Percentiles rank a stretch among this genome's conserved stretches.
These are phyloP conservation scores for Catostylus mosaicus DNA, from an alignment of 30 jellyfish, hydroid and myxozoan species.

Conservation along the genomic window DNA sequence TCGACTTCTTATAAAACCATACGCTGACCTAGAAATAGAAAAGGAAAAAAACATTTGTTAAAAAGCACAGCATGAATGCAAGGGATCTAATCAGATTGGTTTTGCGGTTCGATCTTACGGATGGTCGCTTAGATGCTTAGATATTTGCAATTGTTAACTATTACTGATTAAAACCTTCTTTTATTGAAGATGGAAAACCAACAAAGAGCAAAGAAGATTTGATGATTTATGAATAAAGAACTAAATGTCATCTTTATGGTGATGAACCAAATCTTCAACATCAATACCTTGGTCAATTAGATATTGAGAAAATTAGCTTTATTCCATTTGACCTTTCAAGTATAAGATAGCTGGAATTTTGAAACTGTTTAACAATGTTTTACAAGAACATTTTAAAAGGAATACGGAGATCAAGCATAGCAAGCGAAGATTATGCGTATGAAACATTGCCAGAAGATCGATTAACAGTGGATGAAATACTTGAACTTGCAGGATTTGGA, in stretches of 20 bases:
- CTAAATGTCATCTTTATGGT: no score
- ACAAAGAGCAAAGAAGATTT: not conserved
- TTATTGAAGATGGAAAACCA: not conserved
- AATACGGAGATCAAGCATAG: conserved; percentile 7
- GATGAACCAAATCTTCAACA: no score
- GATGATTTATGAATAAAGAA: not conserved
- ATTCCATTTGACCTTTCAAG: not conserved
- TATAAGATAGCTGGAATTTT: not conserved
- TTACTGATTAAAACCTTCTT: not conserved
- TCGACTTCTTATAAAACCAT: conserved; percentile 6
- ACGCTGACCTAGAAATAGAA: not conserved
- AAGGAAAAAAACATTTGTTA: not conserved
- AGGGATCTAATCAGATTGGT: not conserved
- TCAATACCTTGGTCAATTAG: no score
- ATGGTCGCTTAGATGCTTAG: not conserved
- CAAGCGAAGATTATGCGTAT: conserved; percentile 41
- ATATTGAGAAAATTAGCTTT: not conserved
- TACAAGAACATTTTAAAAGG: conserved; percentile 33
- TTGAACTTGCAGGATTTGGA: conserved; percentile 69
- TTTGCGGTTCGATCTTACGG: conserved; percentile 17
- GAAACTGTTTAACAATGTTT: conserved; percentile 6
- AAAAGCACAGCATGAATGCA: conserved; percentile 35
- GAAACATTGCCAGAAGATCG: conserved; percentile 56
- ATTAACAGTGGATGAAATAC: conserved; percentile 57
- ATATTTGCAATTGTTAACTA: not conserved